These are phyloP conservation scores for Aphis craccivora DNA, from an alignment of 1,140 invertebrate genomes.

Conservation along the genomic window DNA sequence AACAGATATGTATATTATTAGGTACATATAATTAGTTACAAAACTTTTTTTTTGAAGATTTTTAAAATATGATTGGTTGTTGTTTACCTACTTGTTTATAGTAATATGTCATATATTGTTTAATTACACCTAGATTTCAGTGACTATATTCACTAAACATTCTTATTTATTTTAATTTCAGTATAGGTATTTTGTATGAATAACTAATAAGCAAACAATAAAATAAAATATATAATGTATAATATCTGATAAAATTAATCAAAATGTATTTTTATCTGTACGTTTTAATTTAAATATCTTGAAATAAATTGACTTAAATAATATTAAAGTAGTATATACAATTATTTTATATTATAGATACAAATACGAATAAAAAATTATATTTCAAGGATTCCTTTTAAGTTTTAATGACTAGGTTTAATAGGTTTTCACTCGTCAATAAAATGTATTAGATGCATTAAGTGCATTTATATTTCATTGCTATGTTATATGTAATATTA, in stretches of 20 bases:
- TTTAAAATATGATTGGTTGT: too few species aligned
- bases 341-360: not conserved
- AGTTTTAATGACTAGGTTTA: not conserved
- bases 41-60: too few species aligned
- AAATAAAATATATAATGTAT: not conserved
- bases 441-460: not conserved
- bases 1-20: too few species aligned
- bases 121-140: not conserved
- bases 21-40: too few species aligned
- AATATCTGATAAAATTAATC: not conserved
- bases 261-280: not conserved
- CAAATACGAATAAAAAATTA: not conserved
- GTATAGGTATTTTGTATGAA: too few species aligned
- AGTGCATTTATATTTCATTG: not conserved
- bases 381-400: not conserved
- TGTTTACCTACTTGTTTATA: too few species aligned
- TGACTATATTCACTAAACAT: not conserved
- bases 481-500: not conserved
- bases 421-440: not conserved
- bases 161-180: not conserved
- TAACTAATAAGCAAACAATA: not conserved
- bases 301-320: not conserved
- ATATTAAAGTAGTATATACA: not conserved
- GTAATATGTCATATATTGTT: too few species aligned
- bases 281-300: not conserved